Conservation (phyloP, 2,113 vertebrate genomes). For the Hiodon tergisus region DNA sequence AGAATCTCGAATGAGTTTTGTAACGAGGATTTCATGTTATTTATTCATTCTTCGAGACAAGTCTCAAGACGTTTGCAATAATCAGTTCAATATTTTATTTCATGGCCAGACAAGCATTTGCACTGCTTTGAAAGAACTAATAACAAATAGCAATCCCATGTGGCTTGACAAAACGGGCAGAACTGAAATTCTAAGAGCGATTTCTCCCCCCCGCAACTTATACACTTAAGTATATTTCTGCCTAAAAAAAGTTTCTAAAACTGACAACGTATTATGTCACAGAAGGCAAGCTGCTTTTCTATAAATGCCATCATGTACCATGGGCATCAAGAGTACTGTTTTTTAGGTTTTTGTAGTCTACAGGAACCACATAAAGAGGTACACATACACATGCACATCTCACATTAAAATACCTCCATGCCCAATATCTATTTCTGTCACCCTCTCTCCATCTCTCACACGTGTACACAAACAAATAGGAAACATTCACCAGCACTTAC, state of each 20-base stretch:
- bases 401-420: not conserved
- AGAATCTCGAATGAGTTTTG: not conserved
- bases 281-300: not conserved
- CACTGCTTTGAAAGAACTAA: not conserved
- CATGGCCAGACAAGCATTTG: not conserved
- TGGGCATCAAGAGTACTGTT: not conserved
- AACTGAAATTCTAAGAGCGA: not conserved
- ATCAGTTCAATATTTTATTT: conserved; percentile 9
- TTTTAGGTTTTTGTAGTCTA: not conserved
- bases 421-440: not conserved
- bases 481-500: not conserved
- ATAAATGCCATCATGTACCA: not conserved
- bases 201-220: not conserved
- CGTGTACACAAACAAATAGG: conserved; percentile 19
- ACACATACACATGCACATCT: not conserved
- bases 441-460: not conserved
- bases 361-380: not conserved
- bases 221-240: no score
- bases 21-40: not conserved
- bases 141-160: not conserved
- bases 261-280: not conserved
- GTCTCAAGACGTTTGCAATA: conserved; percentile 2
- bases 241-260: no score
- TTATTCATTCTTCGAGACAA: not conserved
- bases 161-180: not conserved